Percentiles rank a stretch among this genome's conserved stretches.
Conservation (phyloP, 2,797 vertebrate species). For the Melanotaenia parkinsoni region DNA sequence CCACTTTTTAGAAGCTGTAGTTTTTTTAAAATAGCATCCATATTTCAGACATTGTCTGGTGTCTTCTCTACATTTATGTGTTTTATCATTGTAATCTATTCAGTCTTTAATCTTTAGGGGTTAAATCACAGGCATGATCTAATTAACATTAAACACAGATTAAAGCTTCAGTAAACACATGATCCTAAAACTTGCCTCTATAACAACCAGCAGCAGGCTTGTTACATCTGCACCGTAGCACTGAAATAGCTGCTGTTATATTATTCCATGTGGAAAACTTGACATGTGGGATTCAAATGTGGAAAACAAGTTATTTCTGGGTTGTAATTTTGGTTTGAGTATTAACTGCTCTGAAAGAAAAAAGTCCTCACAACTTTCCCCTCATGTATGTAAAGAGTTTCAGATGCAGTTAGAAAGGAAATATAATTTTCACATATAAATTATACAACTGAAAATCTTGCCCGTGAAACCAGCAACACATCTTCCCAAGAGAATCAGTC, state of each 20-base stretch:
- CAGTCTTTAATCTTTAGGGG: neutral
- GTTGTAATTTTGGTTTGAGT: conserved; percentile 7
- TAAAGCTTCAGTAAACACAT: conserved; percentile 11
- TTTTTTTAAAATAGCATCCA: neutral
- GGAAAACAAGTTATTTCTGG: conserved; percentile 38
- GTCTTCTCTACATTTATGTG: neutral
- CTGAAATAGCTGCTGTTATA: conserved; percentile 22
- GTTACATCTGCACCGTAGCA: neutral
- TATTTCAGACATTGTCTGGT: neutral
- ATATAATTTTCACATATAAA: neutral
- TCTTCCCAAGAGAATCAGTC: neutral
- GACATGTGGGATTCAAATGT: neutral
- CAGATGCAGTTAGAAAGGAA: conserved; percentile 9
- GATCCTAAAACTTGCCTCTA: neutral
- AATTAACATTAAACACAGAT: neutral
- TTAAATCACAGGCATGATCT: neutral
- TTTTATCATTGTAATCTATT: neutral
- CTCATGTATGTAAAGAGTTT: conserved; percentile 10
- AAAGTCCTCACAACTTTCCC: neutral
- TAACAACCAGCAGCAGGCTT: neutral
- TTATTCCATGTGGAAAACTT: conserved; percentile 27
- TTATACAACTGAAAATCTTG: neutral
- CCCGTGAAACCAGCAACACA: conserved; percentile 6
- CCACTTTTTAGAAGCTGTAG: neutral
- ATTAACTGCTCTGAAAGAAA: neutral